phyloP scores from a whole-genome alignment of 2,797 vertebrate species.

The Sylvilagus floridanus region DNA sequence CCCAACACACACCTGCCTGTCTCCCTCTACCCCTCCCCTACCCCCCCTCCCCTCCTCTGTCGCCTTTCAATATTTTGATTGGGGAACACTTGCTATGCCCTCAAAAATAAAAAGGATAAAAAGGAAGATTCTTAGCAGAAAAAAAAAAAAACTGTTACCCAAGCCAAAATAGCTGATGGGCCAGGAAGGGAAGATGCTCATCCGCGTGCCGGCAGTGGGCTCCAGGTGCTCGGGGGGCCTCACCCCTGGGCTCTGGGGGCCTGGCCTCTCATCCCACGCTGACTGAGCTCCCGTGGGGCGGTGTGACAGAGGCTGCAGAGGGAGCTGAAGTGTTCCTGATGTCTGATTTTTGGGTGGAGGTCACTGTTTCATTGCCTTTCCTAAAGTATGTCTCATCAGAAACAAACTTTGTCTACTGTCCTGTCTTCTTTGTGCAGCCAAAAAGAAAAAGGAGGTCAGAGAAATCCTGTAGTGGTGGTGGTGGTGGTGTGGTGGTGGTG shows the following conservation, averaged over 20 bases:
- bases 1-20: neutral
- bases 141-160: neutral
- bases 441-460: neutral
- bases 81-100: neutral
- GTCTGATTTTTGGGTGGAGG: neutral
- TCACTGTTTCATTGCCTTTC: neutral
- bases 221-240: too few species aligned
- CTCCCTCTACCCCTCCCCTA: neutral
- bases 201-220: neutral
- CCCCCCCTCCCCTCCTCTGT: neutral
- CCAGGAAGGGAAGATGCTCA: neutral
- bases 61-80: neutral
- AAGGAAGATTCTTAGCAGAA: conserved; percentile 41
- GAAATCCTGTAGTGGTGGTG: neutral
- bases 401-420: neutral
- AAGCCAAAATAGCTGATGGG: neutral
- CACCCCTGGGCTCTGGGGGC: too few species aligned
- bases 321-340: neutral
- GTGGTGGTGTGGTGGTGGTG: neutral
- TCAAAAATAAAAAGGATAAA: conserved; percentile 29
- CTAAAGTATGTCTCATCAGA: neutral
- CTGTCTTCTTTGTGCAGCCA: neutral
- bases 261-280: too few species aligned
- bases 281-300: neutral
- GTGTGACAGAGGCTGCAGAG: neutral